phyloP scores from a whole-genome alignment of 1,140 invertebrate species.

The Chelonus insularis region DNA sequence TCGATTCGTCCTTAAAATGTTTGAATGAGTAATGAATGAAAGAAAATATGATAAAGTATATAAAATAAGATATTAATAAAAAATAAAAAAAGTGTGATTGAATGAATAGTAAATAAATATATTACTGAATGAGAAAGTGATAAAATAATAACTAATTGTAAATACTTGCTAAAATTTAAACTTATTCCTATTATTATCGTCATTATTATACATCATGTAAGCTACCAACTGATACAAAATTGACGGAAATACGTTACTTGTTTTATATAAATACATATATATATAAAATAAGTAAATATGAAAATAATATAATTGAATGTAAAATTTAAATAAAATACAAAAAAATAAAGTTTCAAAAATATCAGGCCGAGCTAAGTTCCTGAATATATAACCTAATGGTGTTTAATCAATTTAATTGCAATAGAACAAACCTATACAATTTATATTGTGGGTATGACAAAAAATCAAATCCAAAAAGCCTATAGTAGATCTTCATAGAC shows the following conservation, averaged over 20 bases:
- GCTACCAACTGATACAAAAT: conserved; percentile 53
- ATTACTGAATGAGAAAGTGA: too few relatives aligned
- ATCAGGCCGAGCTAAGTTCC: too few relatives aligned
- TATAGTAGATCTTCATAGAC: background rate
- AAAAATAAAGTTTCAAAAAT: too few relatives aligned
- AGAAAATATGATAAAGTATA: conserved; percentile 30
- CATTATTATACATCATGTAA: conserved; percentile 41
- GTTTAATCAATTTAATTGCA: too few relatives aligned
- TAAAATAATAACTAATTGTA: conserved; percentile 52
- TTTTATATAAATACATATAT: conserved; percentile 40
- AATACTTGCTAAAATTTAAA: conserved; percentile 57
- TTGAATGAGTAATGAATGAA: conserved; percentile 14
- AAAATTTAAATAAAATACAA: too few relatives aligned
- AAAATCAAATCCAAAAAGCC: background rate
- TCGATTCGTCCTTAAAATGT: conserved; percentile 18
- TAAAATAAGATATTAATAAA: conserved; percentile 28
- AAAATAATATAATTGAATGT: too few relatives aligned
- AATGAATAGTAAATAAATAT: too few relatives aligned
- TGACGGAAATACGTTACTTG: too few relatives aligned
- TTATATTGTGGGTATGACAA: too few relatives aligned
- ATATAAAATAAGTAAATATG: background rate
- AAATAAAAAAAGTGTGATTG: conserved; percentile 19
- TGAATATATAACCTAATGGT: too few relatives aligned
- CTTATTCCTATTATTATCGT: conserved; percentile 55
- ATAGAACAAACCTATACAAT: too few relatives aligned